phyloP scores from a whole-genome alignment of 1,140 invertebrate species.

The Sitobion miscanthi region DNA sequence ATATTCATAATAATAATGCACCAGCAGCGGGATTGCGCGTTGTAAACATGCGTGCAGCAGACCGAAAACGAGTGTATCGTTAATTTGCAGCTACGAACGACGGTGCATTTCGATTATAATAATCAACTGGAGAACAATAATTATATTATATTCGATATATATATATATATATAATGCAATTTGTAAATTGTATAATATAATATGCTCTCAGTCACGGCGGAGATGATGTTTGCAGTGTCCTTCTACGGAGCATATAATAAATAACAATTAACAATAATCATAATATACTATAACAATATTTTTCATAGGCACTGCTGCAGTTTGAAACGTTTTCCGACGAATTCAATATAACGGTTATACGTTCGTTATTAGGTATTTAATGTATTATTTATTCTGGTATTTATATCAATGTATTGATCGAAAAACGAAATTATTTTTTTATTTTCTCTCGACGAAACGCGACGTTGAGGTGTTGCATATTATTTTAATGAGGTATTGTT shows the following conservation, averaged over 20 bases:
- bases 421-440: not conserved
- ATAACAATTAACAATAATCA: not conserved
- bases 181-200: not conserved
- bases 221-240: not conserved
- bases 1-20: not conserved
- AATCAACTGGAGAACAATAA: not conserved
- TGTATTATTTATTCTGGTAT: not conserved
- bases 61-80: constrained; percentile 1
- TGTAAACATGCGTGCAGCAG: constrained; percentile 19
- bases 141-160: not conserved
- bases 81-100: not conserved
- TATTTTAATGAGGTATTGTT: not conserved
- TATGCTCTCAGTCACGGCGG: not conserved
- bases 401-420: not conserved
- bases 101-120: not conserved
- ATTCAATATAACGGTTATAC: not conserved
- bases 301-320: not conserved
- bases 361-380: not conserved
- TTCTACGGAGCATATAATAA: not conserved
- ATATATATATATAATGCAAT: not conserved
- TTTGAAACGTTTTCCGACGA: not conserved
- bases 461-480: not conserved
- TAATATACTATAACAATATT: not conserved
- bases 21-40: not conserved
- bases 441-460: not conserved